Percentiles rank a stretch among this genome's conserved stretches.
Conservation (phyloP, 2,797 vertebrate species). For the Ctenopoma multispine region DNA sequence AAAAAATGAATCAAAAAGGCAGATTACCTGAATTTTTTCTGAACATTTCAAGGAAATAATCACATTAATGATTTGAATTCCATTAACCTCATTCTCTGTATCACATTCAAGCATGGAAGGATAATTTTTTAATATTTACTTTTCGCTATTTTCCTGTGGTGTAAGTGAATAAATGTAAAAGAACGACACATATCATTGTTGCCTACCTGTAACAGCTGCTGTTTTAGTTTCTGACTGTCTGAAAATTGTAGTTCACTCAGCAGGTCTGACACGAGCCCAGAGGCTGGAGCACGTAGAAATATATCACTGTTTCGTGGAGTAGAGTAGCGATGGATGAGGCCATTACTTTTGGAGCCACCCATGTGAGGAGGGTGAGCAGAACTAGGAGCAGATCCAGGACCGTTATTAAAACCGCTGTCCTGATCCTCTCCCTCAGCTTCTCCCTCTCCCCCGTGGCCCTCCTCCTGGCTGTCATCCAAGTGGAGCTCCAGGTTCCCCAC, state of each 20-base stretch:
- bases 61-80: not conserved
- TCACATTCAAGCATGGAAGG: not conserved
- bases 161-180: not conserved
- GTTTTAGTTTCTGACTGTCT: constrained; percentile 89
- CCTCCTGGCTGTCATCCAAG: constrained; percentile 82
- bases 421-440: constrained; percentile 77
- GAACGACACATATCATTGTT: not conserved
- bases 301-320: constrained; percentile 82
- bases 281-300: constrained; percentile 80
- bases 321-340: constrained; percentile 79
- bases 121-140: not conserved
- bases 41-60: too few species aligned
- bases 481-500: constrained; percentile 85
- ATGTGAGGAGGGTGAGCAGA: constrained; percentile 74
- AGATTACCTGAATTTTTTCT: too few species aligned
- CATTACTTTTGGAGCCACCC: constrained; percentile 78
- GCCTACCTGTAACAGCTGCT: constrained; percentile 89
- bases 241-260: constrained; percentile 89
- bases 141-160: not conserved
- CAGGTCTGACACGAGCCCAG: constrained; percentile 86
- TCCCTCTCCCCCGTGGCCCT: constrained; percentile 69
- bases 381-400: constrained; percentile 75
- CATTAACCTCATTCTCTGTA: not conserved
- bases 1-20: not conserved
- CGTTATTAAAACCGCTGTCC: constrained; percentile 81